These are phyloP conservation scores for Colossoma macropomum DNA, from an alignment of 2,113 vertebrate genomes.

Conservation along the genomic window DNA sequence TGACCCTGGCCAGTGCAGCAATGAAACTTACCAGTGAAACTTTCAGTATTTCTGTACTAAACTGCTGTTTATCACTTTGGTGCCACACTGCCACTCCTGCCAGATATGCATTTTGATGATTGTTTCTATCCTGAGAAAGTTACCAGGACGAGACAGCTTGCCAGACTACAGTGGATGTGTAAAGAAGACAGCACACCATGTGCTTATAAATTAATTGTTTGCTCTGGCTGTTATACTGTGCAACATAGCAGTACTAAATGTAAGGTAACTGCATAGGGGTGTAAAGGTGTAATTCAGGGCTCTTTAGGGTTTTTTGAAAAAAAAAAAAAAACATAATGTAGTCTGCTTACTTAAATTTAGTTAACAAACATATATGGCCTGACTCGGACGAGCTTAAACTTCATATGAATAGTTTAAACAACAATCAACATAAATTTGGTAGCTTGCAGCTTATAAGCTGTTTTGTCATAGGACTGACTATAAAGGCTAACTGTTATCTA, in stretches of 20 bases:
- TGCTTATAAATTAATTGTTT: conserved; percentile 17
- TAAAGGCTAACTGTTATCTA: too few relatives aligned
- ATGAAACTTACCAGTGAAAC: conserved; percentile 27
- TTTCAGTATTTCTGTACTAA: conserved; percentile 19
- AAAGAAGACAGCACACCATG: conserved; percentile 9
- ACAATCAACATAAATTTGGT: too few relatives aligned
- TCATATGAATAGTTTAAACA: too few relatives aligned
- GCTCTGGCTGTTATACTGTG: neutral
- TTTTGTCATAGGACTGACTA: too few relatives aligned
- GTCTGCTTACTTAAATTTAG: too few relatives aligned
- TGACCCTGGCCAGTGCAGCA: conserved; percentile 5
- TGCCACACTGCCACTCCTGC: conserved; percentile 16
- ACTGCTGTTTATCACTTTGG: conserved; percentile 31
- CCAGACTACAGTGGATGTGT: conserved; percentile 20
- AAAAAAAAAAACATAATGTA: too few relatives aligned
- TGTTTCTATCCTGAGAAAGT: conserved; percentile 41
- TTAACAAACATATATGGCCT: too few relatives aligned
- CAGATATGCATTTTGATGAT: conserved; percentile 48
- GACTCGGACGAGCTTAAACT: too few relatives aligned
- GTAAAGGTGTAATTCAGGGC: too few relatives aligned
- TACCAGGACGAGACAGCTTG: neutral
- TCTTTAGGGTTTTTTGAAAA: too few relatives aligned
- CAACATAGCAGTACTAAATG: neutral
- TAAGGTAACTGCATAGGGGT: neutral
- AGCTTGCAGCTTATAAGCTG: too few relatives aligned